phyloP scores from a whole-genome alignment of 2,797 vertebrate species.

The Neosilurus hyrtlii region DNA sequence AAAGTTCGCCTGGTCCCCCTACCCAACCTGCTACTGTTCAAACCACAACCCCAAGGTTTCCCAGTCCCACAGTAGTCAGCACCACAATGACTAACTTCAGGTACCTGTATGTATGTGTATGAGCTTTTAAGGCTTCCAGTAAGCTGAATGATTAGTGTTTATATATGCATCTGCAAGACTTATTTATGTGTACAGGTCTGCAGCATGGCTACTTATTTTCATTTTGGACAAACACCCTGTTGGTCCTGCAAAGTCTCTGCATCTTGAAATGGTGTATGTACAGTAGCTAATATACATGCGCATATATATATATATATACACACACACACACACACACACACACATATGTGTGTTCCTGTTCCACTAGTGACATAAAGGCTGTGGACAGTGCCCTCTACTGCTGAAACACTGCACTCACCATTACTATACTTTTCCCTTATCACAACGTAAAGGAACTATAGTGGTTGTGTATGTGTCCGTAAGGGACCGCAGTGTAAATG shows the following conservation, averaged over 20 bases:
- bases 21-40: constrained; percentile 76
- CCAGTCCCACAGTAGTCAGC: constrained; percentile 82
- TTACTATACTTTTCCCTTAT: background rate
- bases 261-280: background rate
- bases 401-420: background rate
- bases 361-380: background rate
- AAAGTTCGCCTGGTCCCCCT: constrained; percentile 79
- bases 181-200: background rate
- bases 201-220: constrained; percentile 22
- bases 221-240: background rate
- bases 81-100: constrained; percentile 81
- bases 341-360: background rate
- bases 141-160: background rate
- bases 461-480: background rate
- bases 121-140: constrained; percentile 1
- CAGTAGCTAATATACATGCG: too few species aligned
- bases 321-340: too few species aligned
- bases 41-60: constrained; percentile 73
- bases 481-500: background rate
- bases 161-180: background rate
- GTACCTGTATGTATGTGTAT: constrained; percentile 68
- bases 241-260: background rate
- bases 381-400: constrained; percentile 29
- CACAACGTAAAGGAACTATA: background rate
- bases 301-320: too few species aligned